Evolutionary conservation across 2,888 invertebrate genomes (phyloP), one percentile per base, ranked within the genome.

Genomic region (Standfussiana lucernea): DNA sequence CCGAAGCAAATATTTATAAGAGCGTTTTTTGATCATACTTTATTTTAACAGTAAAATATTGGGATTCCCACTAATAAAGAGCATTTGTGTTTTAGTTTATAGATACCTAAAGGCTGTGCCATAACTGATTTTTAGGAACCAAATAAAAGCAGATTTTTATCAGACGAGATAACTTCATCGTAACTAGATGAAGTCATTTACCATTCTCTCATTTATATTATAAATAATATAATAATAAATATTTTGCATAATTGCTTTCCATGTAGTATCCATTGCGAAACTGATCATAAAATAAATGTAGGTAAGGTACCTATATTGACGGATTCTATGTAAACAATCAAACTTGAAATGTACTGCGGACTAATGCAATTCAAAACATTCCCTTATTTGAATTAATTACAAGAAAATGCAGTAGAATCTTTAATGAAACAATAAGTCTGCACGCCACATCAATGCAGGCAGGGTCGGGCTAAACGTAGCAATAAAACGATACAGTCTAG

Each of bases 401-500:
- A 72, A 79, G 56, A 81, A 77, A 40, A 65, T 62, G 21, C 45
- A 56, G 59, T 83, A 79, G 83, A 78, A 75, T 75, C 24, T 77
- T 76, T 61, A 85, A 73, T 78, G 21, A 77, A 85, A 75, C 65
- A 73, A 69, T 64, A 59, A 64, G 76, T 88, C 80, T 82, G 59
- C 82, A 80, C 59, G 79, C 66, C 72, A 82, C 62, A 24, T 72
- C 50, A 62, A 45, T 47, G 37, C 81, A 77, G n/a, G 82, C 78
- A 74, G 24, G 59, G 45, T 40, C 45, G 53, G 53, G 68, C 56
- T 56, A 77, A 68, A 72, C 56, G 37, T 68, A 75, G 66, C 56
- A 75, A 80, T 76, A 75, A 79, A 77, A 82, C 71, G 32, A 67
- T 45, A 61, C 50, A 74, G 88, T 89, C 88, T 89, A 85, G 87